phyloP scores from a whole-genome alignment of 2,797 vertebrate species.

The Sitta carolinensis region DNA sequence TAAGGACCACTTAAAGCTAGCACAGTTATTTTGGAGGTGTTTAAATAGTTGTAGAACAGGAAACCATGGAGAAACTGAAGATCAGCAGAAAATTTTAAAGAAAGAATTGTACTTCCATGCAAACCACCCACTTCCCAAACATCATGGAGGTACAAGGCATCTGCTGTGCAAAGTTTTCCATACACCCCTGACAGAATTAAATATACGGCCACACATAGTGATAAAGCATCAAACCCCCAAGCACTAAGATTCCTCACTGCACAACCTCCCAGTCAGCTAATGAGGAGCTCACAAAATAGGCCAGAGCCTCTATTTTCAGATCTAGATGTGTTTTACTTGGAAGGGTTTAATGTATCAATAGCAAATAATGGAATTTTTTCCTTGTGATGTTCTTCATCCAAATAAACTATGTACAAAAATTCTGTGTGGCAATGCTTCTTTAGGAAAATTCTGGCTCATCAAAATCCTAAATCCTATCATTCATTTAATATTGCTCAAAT shows the following conservation, averaged over 20 bases:
- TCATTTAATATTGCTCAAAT: slow-evolving; percentile 44
- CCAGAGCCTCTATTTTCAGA: slow-evolving; percentile 52
- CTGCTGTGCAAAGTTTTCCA: slow-evolving; percentile 45
- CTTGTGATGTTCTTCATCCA: slow-evolving; percentile 7
- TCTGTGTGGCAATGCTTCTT: background rate
- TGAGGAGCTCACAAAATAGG: slow-evolving; percentile 34
- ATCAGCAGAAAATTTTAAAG: slow-evolving; percentile 44
- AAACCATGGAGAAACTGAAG: slow-evolving; percentile 18
- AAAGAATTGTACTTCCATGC: slow-evolving; percentile 38
- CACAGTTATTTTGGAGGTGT: background rate
- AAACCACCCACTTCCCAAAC: slow-evolving; percentile 48
- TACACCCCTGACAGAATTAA: slow-evolving; percentile 36
- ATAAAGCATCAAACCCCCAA: slow-evolving; percentile 16
- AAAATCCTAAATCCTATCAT: slow-evolving; percentile 26
- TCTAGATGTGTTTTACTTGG: slow-evolving; percentile 40
- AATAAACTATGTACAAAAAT: slow-evolving; percentile 22
- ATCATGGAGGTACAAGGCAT: slow-evolving; percentile 43
- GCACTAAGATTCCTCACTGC: background rate
- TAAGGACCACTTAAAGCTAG: background rate
- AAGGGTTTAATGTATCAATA: slow-evolving; percentile 41
- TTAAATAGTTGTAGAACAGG: slow-evolving; percentile 18
- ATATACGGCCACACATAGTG: slow-evolving; percentile 9
- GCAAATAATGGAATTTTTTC: slow-evolving; percentile 33
- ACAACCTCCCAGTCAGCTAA: slow-evolving; percentile 35
- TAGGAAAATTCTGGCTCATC: slow-evolving; percentile 17